Evolutionary conservation across 2,888 invertebrate genomes (phyloP), one percentile per base, ranked within the genome.

Genomic region (Chymomyza procnemis): DNA sequence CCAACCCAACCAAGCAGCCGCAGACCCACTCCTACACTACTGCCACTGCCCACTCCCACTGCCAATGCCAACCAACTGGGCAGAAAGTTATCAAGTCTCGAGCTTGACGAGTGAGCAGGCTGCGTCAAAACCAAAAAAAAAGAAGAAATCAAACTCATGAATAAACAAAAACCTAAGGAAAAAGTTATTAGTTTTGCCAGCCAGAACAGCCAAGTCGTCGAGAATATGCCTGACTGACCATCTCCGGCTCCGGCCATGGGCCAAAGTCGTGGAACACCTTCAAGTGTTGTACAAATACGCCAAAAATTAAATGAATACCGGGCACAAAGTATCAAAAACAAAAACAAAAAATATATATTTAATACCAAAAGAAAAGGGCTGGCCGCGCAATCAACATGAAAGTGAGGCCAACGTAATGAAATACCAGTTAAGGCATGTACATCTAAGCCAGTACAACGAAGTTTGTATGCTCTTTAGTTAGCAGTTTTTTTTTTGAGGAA

Each of bases 61-160:
- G 12, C 18, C 21, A n/a, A n/a, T n/a, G n/a, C n/a, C 26, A 6
- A 8, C 26, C 26, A 26, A 26, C 26, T 2, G 8, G 18, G 54
- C 70, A 72, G 71, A 78, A 80, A 78, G 78, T 79, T 82, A 65
- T 74, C 63, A 72, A 78, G 78, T 75, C 76, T 76, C 70, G 3
- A 46, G 16, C 16, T 34, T 50, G 61, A 26, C 26, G 26, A 26
- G 26, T 26, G 26, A 4, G 26, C 26, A 0, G 26, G 26, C 26
- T 4, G 55, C 47, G 48, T 22, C 30, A 60, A 60, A 48, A 19
- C 48, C 14, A 47, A 60, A 48, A 60, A 46, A n/a, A 69, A 73
- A 47, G 16, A 76, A 66, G 70, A 78, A 83, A 87, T 87, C 83
- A 86, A 84, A 78, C 82, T 88, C 82, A 88, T 88, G 87, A 85